phyloP scores from a whole-genome alignment of 1,140 invertebrate species.

The Neodiprion fabricii region DNA sequence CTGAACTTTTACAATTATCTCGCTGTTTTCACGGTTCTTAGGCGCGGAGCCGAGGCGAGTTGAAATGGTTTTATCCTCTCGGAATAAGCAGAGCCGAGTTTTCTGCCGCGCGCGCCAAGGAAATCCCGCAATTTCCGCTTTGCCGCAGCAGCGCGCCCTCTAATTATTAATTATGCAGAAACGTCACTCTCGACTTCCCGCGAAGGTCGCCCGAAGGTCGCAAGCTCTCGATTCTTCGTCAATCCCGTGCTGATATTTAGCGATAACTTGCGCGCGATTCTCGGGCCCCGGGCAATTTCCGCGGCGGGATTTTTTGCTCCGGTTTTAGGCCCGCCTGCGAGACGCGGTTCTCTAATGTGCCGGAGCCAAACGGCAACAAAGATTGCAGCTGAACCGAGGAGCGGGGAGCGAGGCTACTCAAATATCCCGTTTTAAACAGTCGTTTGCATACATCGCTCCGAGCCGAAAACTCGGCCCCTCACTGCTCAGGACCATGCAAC shows the following conservation, averaged over 20 bases:
- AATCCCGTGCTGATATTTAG: too few relatives aligned
- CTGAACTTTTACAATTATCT: constrained; percentile 41
- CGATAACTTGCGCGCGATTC: too few relatives aligned
- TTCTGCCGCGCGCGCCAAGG: not conserved
- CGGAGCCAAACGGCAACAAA: not conserved
- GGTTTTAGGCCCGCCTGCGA: not conserved
- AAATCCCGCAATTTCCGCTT: not conserved
- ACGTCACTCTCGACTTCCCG: not conserved
- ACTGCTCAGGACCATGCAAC: constrained; percentile 22
- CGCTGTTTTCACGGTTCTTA: not conserved
- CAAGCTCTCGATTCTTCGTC: not conserved
- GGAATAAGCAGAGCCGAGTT: not conserved
- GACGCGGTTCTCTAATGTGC: not conserved
- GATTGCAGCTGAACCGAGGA: constrained; percentile 9
- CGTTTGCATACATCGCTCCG: constrained; percentile 48
- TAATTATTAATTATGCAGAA: not conserved
- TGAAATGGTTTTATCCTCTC: not conserved
- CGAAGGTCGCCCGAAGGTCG: not conserved
- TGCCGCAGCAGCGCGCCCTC: not conserved
- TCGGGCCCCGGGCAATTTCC: too few relatives aligned
- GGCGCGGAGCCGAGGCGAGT: not conserved
- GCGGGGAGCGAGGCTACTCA: constrained; percentile 39
- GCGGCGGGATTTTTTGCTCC: too few relatives aligned
- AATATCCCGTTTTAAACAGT: constrained; percentile 57
- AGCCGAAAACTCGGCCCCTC: constrained; percentile 42